Evolutionary conservation across 2,113 vertebrate genomes (phyloP), one percentile per base, ranked within the genome.

Genomic region (Podarcis raffonei): DNA sequence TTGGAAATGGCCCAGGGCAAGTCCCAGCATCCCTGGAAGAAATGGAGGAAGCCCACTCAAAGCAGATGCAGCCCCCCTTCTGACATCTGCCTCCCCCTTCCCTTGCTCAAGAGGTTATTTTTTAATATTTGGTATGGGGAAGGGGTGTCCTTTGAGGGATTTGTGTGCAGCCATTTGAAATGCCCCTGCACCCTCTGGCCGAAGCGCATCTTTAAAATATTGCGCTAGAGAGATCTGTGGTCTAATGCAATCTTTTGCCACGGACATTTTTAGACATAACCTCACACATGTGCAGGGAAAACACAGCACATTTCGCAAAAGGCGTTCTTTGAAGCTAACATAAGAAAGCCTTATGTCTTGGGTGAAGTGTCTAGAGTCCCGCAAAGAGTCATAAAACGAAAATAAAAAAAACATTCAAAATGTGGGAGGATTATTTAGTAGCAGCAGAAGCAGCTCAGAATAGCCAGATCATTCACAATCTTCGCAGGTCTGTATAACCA

Each of bases 391-490:
- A 2, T 68, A 35, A 25, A 37, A 23, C 0, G 0, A 0, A 13
- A 72, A 84, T 1, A 11, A 11, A n/a, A 65, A 1, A 5, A 11
- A 42, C 0, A 1, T 8, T 35, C 69, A n/a, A 27, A 1, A 27
- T 9, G 75, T 27, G 37, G 39, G 39, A 42, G 25, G 16, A 23
- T 57, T 25, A 42, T 5, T 35, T 0, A 6, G 0, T 32, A 0
- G 0, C 1, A 15, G 25, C 8, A 42, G 62, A 48, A 83, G 32
- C 0, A 2, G 0, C 37, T 77, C 75, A 0, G 4, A 0, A 77
- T 27, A 25, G 75, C 75, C 75, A 27, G 42, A 77, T 77, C 25
- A 42, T 77, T 77, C 42, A 81, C 1, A 5, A 77, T 4, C 35
- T 22, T 35, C 48, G 37, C 0, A 0, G n/a, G 66, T 12, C 66